Conservation (phyloP, 2,888 invertebrate species). For the Choreutis nemorana region DNA sequence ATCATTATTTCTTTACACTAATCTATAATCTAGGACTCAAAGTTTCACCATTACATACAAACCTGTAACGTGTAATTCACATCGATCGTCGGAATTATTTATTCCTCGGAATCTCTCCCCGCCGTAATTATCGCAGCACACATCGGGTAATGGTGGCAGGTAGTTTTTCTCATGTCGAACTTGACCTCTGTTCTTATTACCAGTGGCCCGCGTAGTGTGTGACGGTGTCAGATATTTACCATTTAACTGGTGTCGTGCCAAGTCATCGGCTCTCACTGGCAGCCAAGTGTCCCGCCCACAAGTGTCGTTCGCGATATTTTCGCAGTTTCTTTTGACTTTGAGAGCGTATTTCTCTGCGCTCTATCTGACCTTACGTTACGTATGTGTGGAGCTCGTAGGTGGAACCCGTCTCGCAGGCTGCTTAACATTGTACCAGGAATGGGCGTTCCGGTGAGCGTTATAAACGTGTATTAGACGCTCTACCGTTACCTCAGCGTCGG, state of each 20-base stretch:
- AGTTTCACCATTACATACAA: too few relatives aligned
- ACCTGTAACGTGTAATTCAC: not conserved
- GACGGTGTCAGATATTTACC: not conserved
- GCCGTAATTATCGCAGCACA: too few relatives aligned
- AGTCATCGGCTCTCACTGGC: slow-evolving; percentile 23
- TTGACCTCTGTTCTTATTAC: not conserved
- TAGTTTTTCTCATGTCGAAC: slow-evolving; percentile 1
- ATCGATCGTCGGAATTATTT: not conserved
- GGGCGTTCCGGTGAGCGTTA: slow-evolving; percentile 17
- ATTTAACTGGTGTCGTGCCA: slow-evolving; percentile 17
- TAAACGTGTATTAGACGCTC: slow-evolving; percentile 16
- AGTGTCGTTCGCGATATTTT: not conserved
- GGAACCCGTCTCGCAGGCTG: slow-evolving; percentile 14
- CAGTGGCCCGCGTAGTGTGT: not conserved
- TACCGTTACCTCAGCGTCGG: slow-evolving; percentile 15
- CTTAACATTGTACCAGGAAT: slow-evolving; percentile 17
- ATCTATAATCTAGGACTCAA: too few relatives aligned
- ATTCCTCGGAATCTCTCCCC: too few relatives aligned
- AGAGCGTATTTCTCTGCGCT: not conserved
- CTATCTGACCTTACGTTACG: not conserved
- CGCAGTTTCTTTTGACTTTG: not conserved
- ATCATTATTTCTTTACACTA: slow-evolving; percentile 3
- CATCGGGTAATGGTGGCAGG: too few relatives aligned
- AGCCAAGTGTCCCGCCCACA: slow-evolving; percentile 25
- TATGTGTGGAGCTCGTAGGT: slow-evolving; percentile 15